A percentile compares a stretch with the other conserved stretches of the same genome.
phyloP scores from a whole-genome alignment of 2,113 vertebrate species.

The Oryzias celebensis region DNA sequence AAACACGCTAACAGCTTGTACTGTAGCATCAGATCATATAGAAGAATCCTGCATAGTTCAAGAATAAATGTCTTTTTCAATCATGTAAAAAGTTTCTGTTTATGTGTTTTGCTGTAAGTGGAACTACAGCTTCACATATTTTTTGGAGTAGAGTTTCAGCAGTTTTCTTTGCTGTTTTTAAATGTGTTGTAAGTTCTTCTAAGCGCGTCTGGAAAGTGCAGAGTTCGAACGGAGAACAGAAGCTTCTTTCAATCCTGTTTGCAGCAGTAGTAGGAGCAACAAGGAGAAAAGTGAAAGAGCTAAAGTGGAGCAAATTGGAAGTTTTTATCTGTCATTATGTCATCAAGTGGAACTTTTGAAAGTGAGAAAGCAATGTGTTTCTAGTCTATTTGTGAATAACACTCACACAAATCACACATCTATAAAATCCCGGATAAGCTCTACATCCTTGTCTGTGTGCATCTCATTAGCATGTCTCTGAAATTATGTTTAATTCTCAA shows the following conservation, averaged over 20 bases:
- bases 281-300: slow-evolving; percentile 4
- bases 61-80: background rate
- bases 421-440: slow-evolving; percentile 25
- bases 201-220: slow-evolving; percentile 21
- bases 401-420: slow-evolving; percentile 7
- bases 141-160: slow-evolving; percentile 6
- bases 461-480: slow-evolving; percentile 1
- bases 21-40: too few species aligned
- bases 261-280: slow-evolving; percentile 28
- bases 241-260: slow-evolving; percentile 28
- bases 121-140: slow-evolving; percentile 3
- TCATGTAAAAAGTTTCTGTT: background rate
- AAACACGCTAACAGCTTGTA: too few species aligned
- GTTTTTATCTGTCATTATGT: slow-evolving; percentile 55
- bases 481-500: slow-evolving; percentile 53
- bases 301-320: slow-evolving; percentile 26
- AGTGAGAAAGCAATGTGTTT: slow-evolving; percentile 37
- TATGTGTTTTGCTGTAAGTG: background rate
- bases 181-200: slow-evolving; percentile 31
- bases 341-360: slow-evolving; percentile 45
- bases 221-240: slow-evolving; percentile 35
- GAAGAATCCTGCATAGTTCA: too few species aligned
- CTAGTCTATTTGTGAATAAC: slow-evolving; percentile 41
- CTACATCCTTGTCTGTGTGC: slow-evolving; percentile 5
- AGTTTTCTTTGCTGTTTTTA: slow-evolving; percentile 21